Percentiles rank a stretch among this genome's conserved stretches.
These are phyloP conservation scores for Daubentonia madagascariensis DNA, from an alignment of 2,113 vertebrate species.

Conservation along the genomic window DNA sequence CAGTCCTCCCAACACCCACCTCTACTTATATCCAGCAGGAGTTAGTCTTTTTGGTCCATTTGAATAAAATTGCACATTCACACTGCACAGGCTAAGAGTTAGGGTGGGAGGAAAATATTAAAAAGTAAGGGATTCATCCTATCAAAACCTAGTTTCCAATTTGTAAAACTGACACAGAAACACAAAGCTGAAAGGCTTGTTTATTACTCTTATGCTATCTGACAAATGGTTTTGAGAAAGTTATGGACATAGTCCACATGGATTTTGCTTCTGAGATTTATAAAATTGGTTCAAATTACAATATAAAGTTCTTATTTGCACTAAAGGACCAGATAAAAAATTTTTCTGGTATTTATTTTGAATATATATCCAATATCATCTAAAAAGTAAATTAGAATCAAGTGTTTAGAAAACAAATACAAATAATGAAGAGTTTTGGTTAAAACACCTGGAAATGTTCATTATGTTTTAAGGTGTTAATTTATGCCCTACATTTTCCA, in stretches of 20 bases:
- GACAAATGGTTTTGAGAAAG: neutral
- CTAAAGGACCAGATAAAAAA: neutral
- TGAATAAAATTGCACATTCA: constrained; percentile 22
- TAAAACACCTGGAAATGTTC: neutral
- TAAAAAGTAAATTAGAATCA: neutral
- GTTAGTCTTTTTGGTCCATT: neutral
- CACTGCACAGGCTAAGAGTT: neutral
- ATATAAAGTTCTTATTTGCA: neutral
- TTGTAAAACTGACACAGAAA: neutral
- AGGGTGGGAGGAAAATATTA: neutral
- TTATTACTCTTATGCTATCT: neutral
- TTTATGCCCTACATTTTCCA: neutral
- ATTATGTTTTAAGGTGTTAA: neutral
- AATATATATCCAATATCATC: neutral
- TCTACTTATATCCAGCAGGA: neutral
- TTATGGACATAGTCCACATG: neutral
- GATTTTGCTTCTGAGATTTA: neutral
- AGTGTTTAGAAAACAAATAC: neutral
- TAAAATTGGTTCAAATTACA: neutral
- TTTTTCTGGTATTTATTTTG: neutral
- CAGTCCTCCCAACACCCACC: neutral
- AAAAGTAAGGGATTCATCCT: neutral
- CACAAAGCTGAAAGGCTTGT: neutral
- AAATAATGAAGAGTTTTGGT: neutral
- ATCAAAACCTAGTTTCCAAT: neutral